Percentiles rank a stretch among this genome's conserved stretches.
These are phyloP conservation scores for Siniperca undulata DNA, from an alignment of 2,797 vertebrate species.

Conservation along the genomic window DNA sequence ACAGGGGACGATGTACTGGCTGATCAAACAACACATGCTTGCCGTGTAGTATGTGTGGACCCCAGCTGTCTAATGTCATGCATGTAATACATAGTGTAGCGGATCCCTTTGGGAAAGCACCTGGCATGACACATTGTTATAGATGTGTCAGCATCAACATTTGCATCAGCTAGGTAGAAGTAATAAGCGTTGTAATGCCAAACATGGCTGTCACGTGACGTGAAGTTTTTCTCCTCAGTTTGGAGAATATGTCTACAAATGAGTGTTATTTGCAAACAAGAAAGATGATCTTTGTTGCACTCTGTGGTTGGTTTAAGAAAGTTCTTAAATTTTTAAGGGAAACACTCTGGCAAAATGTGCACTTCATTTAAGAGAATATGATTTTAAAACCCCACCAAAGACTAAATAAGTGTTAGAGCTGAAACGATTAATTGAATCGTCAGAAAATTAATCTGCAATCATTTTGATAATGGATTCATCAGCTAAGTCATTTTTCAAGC, in stretches of 20 bases:
- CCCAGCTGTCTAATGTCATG: slow-evolving; percentile 14
- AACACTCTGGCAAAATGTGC: background rate
- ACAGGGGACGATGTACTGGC: background rate
- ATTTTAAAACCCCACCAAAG: background rate
- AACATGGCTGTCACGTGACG: slow-evolving; percentile 41
- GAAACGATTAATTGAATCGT: background rate
- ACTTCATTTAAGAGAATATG: background rate
- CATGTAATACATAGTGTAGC: background rate
- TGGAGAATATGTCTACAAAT: background rate
- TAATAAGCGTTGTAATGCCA: slow-evolving; percentile 24
- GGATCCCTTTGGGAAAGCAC: slow-evolving; percentile 6
- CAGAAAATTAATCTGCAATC: background rate
- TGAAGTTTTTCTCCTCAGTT: background rate
- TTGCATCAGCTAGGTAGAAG: slow-evolving; percentile 18
- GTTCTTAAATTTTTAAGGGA: background rate
- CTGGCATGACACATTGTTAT: slow-evolving; percentile 26
- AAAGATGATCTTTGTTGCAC: background rate
- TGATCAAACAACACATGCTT: slow-evolving; percentile 18
- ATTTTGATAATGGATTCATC: background rate
- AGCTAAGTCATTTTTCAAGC: background rate
- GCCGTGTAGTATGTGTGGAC: background rate
- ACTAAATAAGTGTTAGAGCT: background rate
- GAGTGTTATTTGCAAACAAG: background rate
- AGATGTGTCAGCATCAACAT: slow-evolving; percentile 21
- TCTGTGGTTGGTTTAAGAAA: background rate